A percentile compares a stretch with the other conserved stretches of the same genome.
Conservation (phyloP, 2,113 vertebrate species). For the Megaptera novaeangliae region DNA sequence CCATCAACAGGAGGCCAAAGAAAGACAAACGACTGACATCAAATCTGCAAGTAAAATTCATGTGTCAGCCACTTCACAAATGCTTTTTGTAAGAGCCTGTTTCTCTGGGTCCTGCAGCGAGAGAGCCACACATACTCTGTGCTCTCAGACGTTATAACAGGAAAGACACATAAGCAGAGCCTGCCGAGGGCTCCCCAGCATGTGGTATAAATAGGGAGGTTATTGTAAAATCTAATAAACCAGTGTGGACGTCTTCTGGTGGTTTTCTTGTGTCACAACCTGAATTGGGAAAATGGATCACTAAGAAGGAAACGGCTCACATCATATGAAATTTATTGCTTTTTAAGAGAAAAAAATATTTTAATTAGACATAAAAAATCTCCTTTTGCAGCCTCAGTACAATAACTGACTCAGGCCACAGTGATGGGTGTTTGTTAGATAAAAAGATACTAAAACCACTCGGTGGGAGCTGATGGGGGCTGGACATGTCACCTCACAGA, state of each 20-base stretch:
- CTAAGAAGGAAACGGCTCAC: not conserved
- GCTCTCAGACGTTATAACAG: not conserved
- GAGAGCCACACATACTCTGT: rapidly evolving
- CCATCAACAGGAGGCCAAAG: not conserved
- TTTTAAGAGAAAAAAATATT: not conserved
- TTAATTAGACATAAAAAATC: not conserved
- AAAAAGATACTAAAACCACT: too few species aligned
- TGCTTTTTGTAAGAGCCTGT: not conserved
- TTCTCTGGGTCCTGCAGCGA: rapidly evolving
- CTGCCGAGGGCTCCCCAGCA: rapidly evolving
- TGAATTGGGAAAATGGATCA: not conserved
- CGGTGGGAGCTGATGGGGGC: not conserved
- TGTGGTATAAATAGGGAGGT: not conserved
- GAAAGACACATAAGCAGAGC: not conserved
- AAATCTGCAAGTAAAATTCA: not conserved
- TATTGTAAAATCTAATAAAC: not conserved
- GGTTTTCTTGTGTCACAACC: not conserved
- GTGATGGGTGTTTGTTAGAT: too few species aligned
- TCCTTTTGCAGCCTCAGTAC: not conserved
- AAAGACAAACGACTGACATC: not conserved
- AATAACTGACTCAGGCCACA: not conserved
- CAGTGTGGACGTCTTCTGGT: not conserved
- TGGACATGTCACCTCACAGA: not conserved
- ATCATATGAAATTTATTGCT: not conserved
- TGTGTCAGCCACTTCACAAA: not conserved